phyloP scores from a whole-genome alignment of 2,797 vertebrate species.

The Rhinella marina region DNA sequence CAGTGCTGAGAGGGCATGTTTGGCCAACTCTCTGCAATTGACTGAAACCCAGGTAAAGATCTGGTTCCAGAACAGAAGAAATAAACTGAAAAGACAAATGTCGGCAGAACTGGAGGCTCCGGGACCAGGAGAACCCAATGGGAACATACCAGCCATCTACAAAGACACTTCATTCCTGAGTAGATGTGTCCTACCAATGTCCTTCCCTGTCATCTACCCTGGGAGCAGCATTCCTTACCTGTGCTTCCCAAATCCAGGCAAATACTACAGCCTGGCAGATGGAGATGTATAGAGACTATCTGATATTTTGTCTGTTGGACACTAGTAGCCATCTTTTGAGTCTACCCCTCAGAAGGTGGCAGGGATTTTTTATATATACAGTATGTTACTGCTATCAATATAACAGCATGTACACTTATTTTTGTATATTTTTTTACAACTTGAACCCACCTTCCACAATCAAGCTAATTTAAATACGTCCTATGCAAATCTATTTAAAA shows the following conservation, averaged over 20 bases:
- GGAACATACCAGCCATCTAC: conserved; percentile 74
- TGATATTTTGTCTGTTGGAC: neutral
- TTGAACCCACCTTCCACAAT: neutral
- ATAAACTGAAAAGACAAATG: conserved; percentile 97
- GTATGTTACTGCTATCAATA: conserved; percentile 30
- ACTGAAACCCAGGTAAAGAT: conserved; percentile 98
- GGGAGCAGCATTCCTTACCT: conserved; percentile 84
- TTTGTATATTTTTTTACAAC: conserved; percentile 51
- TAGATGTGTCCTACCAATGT: conserved; percentile 83
- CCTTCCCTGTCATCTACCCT: conserved; percentile 83
- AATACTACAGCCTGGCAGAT: conserved; percentile 84
- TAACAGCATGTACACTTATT: conserved; percentile 56
- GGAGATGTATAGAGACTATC: conserved; percentile 80
- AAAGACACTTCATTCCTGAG: conserved; percentile 82
- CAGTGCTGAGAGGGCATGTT: conserved; percentile 87
- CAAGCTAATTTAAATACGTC: conserved; percentile 37
- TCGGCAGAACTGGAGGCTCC: conserved; percentile 55
- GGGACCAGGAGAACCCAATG: conserved; percentile 81
- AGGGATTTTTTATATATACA: conserved; percentile 24
- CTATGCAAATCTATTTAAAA: conserved; percentile 47
- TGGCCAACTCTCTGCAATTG: conserved; percentile 87
- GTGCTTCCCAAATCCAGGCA: conserved; percentile 83
- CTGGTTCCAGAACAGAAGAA: conserved; percentile 98
- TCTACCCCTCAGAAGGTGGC: conserved; percentile 13
- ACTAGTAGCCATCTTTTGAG: neutral